These are phyloP conservation scores for Gryllus longicercus DNA, from an alignment of 2,888 invertebrate species.

Conservation along the genomic window DNA sequence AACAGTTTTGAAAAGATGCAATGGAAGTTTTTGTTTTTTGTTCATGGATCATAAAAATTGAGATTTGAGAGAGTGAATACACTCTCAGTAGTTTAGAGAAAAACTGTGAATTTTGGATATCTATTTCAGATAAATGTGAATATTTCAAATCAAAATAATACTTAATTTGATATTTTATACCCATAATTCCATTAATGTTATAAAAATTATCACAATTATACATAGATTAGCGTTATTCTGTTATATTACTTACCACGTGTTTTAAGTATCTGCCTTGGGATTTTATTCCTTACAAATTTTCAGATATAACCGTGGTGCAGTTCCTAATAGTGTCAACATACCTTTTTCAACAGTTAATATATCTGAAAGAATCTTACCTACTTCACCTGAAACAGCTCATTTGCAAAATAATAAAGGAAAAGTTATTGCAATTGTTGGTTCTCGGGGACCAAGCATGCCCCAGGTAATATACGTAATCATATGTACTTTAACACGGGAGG, in stretches of 20 bases:
- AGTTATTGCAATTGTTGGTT: constrained; percentile 74
- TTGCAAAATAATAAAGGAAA: constrained; percentile 61
- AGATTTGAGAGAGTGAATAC: no score
- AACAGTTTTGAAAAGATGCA: no score
- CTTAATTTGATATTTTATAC: not conserved
- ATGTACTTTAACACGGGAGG: not conserved
- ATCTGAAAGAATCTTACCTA: constrained; percentile 58
- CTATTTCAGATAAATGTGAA: no score
- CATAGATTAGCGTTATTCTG: not conserved
- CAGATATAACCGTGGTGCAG: constrained; percentile 74
- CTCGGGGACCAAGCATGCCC: constrained; percentile 65
- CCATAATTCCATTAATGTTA: not conserved
- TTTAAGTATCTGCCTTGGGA: no score
- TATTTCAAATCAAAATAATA: not conserved
- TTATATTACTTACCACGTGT: not conserved
- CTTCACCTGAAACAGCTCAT: constrained; percentile 53
- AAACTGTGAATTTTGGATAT: not conserved
- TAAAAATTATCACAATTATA: not conserved
- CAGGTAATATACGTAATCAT: constrained; percentile 43
- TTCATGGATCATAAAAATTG: no score
- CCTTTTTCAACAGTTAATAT: constrained; percentile 76
- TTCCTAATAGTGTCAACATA: constrained; percentile 81
- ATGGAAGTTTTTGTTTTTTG: no score
- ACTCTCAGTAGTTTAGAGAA: not conserved
- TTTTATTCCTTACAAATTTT: constrained; percentile 30